These are phyloP conservation scores for Lasius platythorax DNA, from an alignment of 2,888 invertebrate genomes.

Conservation along the genomic window DNA sequence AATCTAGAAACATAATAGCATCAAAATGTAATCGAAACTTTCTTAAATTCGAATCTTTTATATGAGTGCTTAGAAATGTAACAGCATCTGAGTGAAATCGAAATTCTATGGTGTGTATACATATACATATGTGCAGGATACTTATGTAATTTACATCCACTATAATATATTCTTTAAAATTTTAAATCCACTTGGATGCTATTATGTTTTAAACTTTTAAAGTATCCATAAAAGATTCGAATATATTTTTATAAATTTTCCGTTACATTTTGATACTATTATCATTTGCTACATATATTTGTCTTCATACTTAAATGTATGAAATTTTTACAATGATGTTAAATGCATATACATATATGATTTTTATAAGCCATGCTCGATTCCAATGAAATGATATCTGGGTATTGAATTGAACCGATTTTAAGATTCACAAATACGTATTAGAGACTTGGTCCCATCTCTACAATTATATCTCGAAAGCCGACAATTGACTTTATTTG, in stretches of 20 bases:
- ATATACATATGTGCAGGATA: not conserved
- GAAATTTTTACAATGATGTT: not conserved
- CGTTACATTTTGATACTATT: not conserved
- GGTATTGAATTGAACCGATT: not conserved
- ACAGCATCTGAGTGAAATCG: not conserved
- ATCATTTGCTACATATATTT: conserved; percentile 10
- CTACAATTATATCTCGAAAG: conserved; percentile 38
- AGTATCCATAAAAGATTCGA: conserved; percentile 13
- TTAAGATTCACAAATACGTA: not conserved
- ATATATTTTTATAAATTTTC: not conserved
- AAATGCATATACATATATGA: not conserved
- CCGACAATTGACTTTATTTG: conserved; percentile 56
- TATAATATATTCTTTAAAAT: not conserved
- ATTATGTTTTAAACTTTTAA: not conserved
- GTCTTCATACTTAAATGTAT: not conserved
- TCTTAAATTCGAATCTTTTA: conserved; percentile 11
- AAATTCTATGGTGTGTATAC: not conserved
- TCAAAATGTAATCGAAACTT: conserved; percentile 21
- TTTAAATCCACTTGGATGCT: not conserved
- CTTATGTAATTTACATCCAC: not conserved
- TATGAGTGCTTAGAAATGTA: not conserved
- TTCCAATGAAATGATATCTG: not conserved
- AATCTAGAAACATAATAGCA: conserved; percentile 1
- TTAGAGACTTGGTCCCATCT: not conserved
- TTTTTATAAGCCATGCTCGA: not conserved